A percentile compares a stretch with the other conserved stretches of the same genome.
These are phyloP conservation scores for Hemitrygon akajei DNA, from an alignment of 2,797 vertebrate species.

Conservation along the genomic window DNA sequence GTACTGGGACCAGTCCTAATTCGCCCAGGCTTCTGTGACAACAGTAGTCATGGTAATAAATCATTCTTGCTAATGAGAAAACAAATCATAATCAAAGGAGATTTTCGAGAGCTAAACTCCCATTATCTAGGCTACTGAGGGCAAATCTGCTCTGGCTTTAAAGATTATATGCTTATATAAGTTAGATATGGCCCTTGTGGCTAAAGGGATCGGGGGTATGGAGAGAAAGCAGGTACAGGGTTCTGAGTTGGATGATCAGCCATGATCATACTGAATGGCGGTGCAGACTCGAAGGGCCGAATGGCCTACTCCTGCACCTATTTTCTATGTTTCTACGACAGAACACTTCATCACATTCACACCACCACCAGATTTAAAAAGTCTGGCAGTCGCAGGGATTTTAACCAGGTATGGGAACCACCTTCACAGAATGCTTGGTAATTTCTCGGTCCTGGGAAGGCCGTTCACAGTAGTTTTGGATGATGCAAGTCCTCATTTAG, in stretches of 20 bases:
- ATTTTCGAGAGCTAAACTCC: not conserved
- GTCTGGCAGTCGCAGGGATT: not conserved
- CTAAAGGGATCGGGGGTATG: too few species aligned
- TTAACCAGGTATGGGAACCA: not conserved
- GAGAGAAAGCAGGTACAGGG: too few species aligned
- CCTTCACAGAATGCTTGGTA: not conserved
- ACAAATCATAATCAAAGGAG: not conserved
- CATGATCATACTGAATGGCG: too few species aligned
- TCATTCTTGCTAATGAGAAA: slow-evolving; percentile 45
- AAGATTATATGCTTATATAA: not conserved
- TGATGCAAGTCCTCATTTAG: not conserved
- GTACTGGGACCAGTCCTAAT: slow-evolving; percentile 40
- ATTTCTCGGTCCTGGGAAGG: slow-evolving; percentile 9
- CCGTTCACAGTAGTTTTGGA: not conserved
- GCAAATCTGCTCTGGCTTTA: not conserved
- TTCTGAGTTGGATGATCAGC: too few species aligned
- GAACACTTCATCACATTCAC: not conserved
- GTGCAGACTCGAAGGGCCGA: too few species aligned
- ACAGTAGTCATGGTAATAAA: slow-evolving; percentile 55
- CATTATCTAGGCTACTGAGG: not conserved
- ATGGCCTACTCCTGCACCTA: too few species aligned
- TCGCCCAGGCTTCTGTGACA: slow-evolving; percentile 48
- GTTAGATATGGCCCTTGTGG: too few species aligned
- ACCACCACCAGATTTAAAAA: not conserved
- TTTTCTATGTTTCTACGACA: too few species aligned